These are phyloP conservation scores for Marmota monax DNA, from an alignment of 2,113 vertebrate genomes.

Conservation along the genomic window DNA sequence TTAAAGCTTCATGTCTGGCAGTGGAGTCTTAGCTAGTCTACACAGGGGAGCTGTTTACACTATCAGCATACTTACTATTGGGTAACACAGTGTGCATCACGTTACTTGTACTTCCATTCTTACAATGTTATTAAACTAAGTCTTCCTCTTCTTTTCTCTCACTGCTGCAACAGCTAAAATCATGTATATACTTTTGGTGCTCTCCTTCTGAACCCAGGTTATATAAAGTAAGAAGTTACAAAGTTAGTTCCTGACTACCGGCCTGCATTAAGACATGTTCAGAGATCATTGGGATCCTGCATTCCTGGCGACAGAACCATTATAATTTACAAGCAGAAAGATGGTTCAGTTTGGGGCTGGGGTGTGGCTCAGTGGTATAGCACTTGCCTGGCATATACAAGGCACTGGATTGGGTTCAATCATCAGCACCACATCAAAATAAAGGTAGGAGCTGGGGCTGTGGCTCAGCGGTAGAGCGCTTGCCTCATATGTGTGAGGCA, in stretches of 20 bases:
- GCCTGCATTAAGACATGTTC: background rate
- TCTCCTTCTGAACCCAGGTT: background rate
- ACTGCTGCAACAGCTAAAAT: background rate
- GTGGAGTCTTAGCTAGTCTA: constrained; percentile 10
- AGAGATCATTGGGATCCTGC: background rate
- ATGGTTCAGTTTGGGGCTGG: background rate
- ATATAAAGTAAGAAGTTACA: background rate
- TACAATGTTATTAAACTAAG: constrained; percentile 45
- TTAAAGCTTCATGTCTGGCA: constrained; percentile 42
- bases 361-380: no score
- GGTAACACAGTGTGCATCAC: constrained; percentile 18
- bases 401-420: no score
- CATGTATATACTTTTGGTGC: background rate
- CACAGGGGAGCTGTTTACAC: constrained; percentile 51
- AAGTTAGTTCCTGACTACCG: background rate
- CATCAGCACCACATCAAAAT: no score
- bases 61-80: constrained; percentile 35
- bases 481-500: no score
- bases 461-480: no score
- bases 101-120: constrained; percentile 45
- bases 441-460: no score
- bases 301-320: background rate
- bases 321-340: background rate
- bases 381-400: no score
- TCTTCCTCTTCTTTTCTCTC: background rate